Base-by-base conservation (phyloP, 2,888 invertebrate species). In the Pseudanteris insignis region DNA sequence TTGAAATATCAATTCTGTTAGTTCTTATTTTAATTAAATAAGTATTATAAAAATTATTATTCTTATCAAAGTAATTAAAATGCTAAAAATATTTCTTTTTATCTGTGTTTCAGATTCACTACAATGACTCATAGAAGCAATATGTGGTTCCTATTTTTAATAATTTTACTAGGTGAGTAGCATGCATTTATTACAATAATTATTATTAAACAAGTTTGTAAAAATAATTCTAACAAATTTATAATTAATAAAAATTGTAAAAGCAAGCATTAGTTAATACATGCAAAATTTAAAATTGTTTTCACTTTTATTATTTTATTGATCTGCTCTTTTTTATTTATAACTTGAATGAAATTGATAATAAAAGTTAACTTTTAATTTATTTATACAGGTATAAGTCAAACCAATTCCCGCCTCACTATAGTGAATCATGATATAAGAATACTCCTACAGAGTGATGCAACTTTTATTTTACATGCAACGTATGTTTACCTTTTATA, bases 361-460 rank as follows among this genome's bases (percentile, higher is more conserved):
- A n/a, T n/a, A n/a, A n/a, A n/a, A n/a, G n/a, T n/a, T n/a, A n/a
- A n/a, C n/a, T n/a, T n/a, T n/a, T n/a, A 24, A 18, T 15, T 54
- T 34, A 5, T 32, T 38, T 41, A 70, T 65, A 37, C 29, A 72
- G 70, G 66, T 43, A 24, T 65, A 14, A 64, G 57, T 53, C 57
- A 48, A 29, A 59, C 59, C 46, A 58, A 61, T 29, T 77, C 76
- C 61, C 72, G 74, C 50, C 75, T 89, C 67, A 83, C 81, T 58
- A 75, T 88, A 37, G 84, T 86, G 34, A 72, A 79, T 30, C 83
- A 85, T 64, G 88, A 88, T 76, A 72, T 89, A 54, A 83, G 81
- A 58, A 77, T 89, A 21, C 77, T 85, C 24, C 81, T 88, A 21
- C 83, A 86, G 64, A 79, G 83, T 63, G 83, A 83, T 8, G 80